A percentile compares a stretch with the other conserved stretches of the same genome.
Conservation (phyloP, 2,888 invertebrate species). For the Coleophora flavipennella region DNA sequence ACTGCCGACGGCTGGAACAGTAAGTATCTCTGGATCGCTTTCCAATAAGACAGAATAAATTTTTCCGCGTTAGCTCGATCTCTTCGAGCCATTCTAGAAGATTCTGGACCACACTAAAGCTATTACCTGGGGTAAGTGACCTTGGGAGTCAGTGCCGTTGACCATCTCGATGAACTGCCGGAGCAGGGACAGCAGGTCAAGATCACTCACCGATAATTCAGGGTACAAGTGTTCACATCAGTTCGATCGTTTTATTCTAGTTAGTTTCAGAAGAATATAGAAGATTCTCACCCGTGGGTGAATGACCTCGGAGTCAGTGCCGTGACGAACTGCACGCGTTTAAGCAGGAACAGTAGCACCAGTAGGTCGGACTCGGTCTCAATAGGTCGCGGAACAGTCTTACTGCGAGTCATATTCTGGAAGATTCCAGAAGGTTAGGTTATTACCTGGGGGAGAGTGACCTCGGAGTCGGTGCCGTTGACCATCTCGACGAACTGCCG, state of each 20-base stretch:
- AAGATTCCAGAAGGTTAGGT: background rate
- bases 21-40: slow-evolving; percentile 75
- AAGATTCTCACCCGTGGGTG: no score
- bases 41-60: slow-evolving; percentile 96
- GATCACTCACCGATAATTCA: slow-evolving; percentile 91
- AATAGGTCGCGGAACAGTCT: no score
- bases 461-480: slow-evolving; percentile 87
- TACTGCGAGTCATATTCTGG: no score
- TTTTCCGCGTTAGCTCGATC: slow-evolving; percentile 52
- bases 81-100: no score
- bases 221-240: slow-evolving; percentile 83
- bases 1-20: background rate
- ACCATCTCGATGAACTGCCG: background rate
- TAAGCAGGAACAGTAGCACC: no score
- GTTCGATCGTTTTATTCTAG: no score
- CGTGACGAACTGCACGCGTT: no score
- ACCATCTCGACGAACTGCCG: slow-evolving; percentile 99
- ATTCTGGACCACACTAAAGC: background rate
- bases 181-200: slow-evolving; percentile 21
- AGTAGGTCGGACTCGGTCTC: no score
- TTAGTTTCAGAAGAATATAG: no score
- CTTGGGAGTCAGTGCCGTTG: slow-evolving; percentile 84
- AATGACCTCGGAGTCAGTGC: no score
- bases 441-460: slow-evolving; percentile 5
- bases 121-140: slow-evolving; percentile 15